A percentile compares a stretch with the other conserved stretches of the same genome.
These are phyloP conservation scores for Phaetusa simplex DNA, from an alignment of 2,113 vertebrate genomes.

Conservation along the genomic window DNA sequence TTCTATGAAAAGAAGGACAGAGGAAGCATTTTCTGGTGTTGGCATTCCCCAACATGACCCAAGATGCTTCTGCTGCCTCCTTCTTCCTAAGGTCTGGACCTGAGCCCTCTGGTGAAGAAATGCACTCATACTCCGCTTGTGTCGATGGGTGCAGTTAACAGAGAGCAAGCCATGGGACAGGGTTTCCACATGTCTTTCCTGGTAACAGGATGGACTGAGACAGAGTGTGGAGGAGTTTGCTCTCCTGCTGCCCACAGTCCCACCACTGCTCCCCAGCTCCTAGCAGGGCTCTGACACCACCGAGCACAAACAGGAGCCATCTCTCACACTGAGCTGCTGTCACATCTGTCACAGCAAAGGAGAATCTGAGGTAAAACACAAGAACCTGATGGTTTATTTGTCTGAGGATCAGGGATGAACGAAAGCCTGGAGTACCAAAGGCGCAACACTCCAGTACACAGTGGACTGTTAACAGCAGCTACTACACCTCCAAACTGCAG, in stretches of 20 bases:
- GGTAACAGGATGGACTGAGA: not conserved
- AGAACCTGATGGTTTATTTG: not conserved
- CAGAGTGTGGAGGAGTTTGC: not conserved
- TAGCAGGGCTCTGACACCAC: not conserved
- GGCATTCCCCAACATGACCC: not conserved
- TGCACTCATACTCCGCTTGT: not conserved
- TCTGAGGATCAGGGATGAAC: not conserved
- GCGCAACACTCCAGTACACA: not conserved
- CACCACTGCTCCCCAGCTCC: rapidly evolving
- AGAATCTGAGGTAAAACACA: not conserved
- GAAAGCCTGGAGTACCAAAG: not conserved
- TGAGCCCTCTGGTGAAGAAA: not conserved
- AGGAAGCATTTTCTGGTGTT: not conserved
- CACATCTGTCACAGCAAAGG: not conserved
- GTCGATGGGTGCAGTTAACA: not conserved
- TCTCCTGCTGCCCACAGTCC: not conserved
- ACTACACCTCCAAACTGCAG: not conserved
- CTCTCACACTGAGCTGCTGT: not conserved
- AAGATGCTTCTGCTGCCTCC: not conserved
- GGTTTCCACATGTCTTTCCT: not conserved
- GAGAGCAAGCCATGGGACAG: not conserved
- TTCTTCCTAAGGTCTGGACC: not conserved
- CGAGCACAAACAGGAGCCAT: not conserved
- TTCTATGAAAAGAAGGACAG: not conserved
- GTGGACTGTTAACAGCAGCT: not conserved